Conservation (phyloP, 2,888 invertebrate genomes). For the Acrobeloides nanus region DNA sequence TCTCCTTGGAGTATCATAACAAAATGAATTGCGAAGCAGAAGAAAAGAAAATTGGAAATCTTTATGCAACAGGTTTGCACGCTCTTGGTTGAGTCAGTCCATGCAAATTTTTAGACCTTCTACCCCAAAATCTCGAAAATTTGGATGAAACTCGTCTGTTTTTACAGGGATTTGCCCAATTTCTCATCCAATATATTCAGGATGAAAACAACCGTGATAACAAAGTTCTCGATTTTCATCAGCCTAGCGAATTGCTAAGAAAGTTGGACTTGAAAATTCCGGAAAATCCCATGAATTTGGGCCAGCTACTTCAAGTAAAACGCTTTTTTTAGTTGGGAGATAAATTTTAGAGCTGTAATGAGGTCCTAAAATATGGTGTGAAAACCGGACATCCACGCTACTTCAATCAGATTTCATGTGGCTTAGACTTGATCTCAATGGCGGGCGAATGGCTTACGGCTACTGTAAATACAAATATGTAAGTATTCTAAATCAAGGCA, state of each 20-base stretch:
- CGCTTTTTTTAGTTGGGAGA: not conserved
- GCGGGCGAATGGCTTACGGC: constrained; percentile 98
- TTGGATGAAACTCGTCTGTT: constrained; percentile 68
- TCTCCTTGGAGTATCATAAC: too few species aligned
- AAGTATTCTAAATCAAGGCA: constrained; percentile 29
- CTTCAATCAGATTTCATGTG: constrained; percentile 93
- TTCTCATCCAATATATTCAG: constrained; percentile 77
- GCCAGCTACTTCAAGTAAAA: constrained; percentile 69
- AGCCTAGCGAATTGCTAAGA: constrained; percentile 84
- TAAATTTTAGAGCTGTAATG: constrained; percentile 50
- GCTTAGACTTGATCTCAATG: constrained; percentile 87
- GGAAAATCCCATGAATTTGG: constrained; percentile 76
- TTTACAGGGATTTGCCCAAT: constrained; percentile 74
- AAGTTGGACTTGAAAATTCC: constrained; percentile 79
- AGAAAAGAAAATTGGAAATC: too few species aligned
- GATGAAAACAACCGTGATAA: constrained; percentile 38
- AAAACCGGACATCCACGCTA: constrained; percentile 78
- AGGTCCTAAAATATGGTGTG: constrained; percentile 47
- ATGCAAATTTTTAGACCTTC: constrained; percentile 49
- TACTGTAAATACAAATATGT: constrained; percentile 97
- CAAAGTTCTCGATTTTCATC: constrained; percentile 86
- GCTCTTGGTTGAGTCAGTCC: too few species aligned
- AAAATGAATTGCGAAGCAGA: too few species aligned
- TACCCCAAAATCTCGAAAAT: constrained; percentile 40
- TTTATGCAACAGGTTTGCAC: too few species aligned